Evolutionary conservation across 2,797 vertebrate genomes (phyloP).

Genomic region (Betta splendens): DNA sequence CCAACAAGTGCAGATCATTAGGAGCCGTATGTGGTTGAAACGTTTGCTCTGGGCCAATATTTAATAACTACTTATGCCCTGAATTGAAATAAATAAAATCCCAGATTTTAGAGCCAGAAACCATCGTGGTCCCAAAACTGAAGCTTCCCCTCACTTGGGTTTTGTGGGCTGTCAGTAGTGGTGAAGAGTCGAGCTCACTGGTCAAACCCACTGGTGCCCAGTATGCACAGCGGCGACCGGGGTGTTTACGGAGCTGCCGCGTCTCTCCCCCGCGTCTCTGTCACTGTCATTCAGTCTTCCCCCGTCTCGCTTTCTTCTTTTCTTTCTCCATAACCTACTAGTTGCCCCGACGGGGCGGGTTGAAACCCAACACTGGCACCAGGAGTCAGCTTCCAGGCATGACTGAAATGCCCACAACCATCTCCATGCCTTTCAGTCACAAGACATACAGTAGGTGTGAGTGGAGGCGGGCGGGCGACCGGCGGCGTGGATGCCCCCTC

Average conservation of each 20-base stretch:
- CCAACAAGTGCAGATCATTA: conserved; percentile 45
- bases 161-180: conserved; percentile 64
- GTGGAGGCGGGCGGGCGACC: conserved; percentile 15
- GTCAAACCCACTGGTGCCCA: conserved; percentile 51
- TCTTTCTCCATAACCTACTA: conserved; percentile 28
- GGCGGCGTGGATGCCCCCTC: conserved; percentile 1
- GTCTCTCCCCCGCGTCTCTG: conserved; percentile 28
- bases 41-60: conserved; percentile 55
- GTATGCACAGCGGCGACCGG: conserved; percentile 33
- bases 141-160: conserved; percentile 54
- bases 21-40: conserved; percentile 41
- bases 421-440: conserved; percentile 58
- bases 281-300: conserved; percentile 21
- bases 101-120: conserved; percentile 50
- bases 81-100: conserved; percentile 61
- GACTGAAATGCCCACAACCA: conserved; percentile 53
- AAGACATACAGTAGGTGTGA: conserved; percentile 62
- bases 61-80: conserved; percentile 59
- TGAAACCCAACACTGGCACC: conserved; percentile 78
- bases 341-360: conserved; percentile 54
- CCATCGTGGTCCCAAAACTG: conserved; percentile 42
- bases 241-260: conserved; percentile 48
- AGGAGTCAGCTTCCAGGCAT: conserved; percentile 76
- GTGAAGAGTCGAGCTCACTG: conserved; percentile 45
- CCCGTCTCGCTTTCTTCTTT: neutral